Evolutionary conservation across 2,797 vertebrate species (phyloP), one percentile per base, ranked within the genome.

Genomic region (Fistularia commersonii): DNA sequence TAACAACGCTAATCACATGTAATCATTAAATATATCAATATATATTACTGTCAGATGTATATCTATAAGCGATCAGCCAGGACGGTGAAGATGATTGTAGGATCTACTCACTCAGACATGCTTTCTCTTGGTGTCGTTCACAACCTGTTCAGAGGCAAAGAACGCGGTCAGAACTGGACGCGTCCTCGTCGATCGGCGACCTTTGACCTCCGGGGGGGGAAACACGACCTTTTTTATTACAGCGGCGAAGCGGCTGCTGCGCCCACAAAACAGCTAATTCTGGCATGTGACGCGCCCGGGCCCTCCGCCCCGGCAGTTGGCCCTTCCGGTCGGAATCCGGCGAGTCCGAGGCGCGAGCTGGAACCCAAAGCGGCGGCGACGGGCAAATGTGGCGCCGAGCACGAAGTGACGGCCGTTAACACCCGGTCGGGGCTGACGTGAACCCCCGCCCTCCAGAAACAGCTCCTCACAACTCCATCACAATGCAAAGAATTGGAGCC

Each of bases 91-190:
- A n/a, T n/a, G n/a, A n/a, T n/a, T n/a, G n/a, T n/a, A n/a, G n/a
- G n/a, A n/a, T n/a, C n/a, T n/a, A 83, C 85, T 87, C 51, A 86
- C 83, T 86, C 83, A 76, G 85, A 66, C 86, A 85, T 86, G 3
- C 52, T 76, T 69, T 6, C 54, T 42, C 32, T 48, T 64, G 23
- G 14, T 50, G 49, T 15, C 61, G 41, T 60, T 81, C 65, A 66
- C 54, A 50, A 43, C 31, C 83, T 84, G 79, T 57, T 49, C 6
- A 15, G 41, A 80, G 45, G 74, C 41, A 79, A 48, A 71, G 51
- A 48, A 57, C 42, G 40, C 1, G 44, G 4, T 44, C 13, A 56
- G 49, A 4, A 3, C n/a, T 9, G 13, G 31, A 35, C 11, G 12
- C 47, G n/a, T 5, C 0, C 1, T 51, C 54, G 69, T 76, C 45